Evolutionary conservation across 2,113 vertebrate species (phyloP).

Genomic region (Chaetodon trifascialis): DNA sequence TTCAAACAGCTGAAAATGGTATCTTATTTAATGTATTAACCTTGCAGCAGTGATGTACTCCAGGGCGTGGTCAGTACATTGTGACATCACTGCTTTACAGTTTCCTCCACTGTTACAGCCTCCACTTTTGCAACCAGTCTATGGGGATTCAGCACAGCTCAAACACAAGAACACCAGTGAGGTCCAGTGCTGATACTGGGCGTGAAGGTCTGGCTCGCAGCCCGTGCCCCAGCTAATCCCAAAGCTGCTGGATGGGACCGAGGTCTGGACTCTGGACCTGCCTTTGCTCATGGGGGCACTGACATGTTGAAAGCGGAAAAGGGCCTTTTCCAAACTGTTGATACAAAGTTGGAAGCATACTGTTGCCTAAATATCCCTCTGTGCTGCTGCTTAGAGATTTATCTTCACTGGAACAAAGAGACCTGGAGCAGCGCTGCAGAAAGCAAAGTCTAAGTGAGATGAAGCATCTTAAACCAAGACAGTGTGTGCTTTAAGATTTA

Average conservation of each 20-base stretch:
- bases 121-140: background rate
- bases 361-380: background rate
- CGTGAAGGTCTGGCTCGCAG: background rate
- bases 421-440: no score
- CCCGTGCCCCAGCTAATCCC: background rate
- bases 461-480: no score
- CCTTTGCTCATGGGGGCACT: background rate
- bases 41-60: background rate
- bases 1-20: no score
- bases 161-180: background rate
- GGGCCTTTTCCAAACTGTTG: slow-evolving; percentile 5
- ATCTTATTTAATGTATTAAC: no score
- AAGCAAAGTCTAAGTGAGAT: no score
- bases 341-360: slow-evolving; percentile 7
- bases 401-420: background rate
- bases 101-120: background rate
- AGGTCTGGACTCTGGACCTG: background rate
- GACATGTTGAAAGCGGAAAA: slow-evolving; percentile 20
- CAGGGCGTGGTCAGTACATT: background rate
- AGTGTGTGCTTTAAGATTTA: no score
- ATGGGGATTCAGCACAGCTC: background rate
- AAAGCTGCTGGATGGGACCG: background rate
- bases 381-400: background rate
- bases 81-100: background rate
- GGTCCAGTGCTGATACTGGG: background rate